Base-by-base conservation (phyloP, 1,140 invertebrate species). In the Drosophila ficusphila region DNA sequence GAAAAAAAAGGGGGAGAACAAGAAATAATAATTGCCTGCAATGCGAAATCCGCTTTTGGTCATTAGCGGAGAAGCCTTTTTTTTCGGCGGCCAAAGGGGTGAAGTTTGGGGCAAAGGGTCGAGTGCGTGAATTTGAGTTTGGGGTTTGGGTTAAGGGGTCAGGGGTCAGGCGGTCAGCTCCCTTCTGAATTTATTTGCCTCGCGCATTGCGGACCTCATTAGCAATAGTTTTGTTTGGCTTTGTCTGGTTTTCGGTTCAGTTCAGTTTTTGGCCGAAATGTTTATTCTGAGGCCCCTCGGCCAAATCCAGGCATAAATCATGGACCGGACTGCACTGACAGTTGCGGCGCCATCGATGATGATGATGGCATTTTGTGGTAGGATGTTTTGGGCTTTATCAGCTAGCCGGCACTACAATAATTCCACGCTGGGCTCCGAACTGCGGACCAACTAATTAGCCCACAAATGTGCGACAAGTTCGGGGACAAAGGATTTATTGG, bases 11-110 rank as follows among this genome's bases (percentile, higher is more conserved):
- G 11, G 27, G 21, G n/a, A 69, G 23, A 36, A 42, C 29, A 58
- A 70, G 53, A 42, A 58, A 49, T 71, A 64, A 64, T 64, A 61
- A 64, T 48, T 69, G 52, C 53, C 65, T 70, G 69, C 69, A 72
- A 52, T 72, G 69, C 69, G 69, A 73, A 73, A 73, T 73, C 70
- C 70, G 70, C 70, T 73, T 64, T 73, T 62, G 69, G 57, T 48
- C 70, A 73, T 73, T 73, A 73, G 48, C 54, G 60, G 54, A 34
- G 38, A 18, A 57, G 19, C 25, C 25, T 16, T 52, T 25, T 38
- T 14, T 6, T 7, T n/a, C n/a, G n/a, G 33, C 9, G 7, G 1
- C 25, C 12, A 9, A 16, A 18, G 6, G 25, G 34, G 3, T 54
- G 34, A n/a, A n/a, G 4, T 14, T 52, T 14, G 14, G 11, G 14